Conservation (phyloP, 53 echinoderm and acorn worm species). For the Zoroaster sp. region DNA sequence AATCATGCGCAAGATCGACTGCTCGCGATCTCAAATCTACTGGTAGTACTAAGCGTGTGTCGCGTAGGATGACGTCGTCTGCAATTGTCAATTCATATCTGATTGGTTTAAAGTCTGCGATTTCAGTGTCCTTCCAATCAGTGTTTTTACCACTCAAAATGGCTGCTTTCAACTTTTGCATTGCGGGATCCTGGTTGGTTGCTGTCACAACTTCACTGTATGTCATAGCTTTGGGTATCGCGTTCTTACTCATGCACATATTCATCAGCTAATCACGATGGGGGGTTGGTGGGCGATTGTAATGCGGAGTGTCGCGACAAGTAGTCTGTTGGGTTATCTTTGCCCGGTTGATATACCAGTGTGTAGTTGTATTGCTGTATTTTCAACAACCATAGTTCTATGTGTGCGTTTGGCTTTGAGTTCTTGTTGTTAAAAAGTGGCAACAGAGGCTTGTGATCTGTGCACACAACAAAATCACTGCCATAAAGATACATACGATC, state of each 20-base stretch:
- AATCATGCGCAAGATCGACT: constrained; percentile 51
- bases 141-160: too few relatives aligned
- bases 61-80: constrained; percentile 30
- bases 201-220: too few relatives aligned
- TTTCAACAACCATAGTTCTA: constrained; percentile 62
- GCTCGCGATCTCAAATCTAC: constrained; percentile 9
- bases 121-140: too few relatives aligned
- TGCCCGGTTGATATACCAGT: constrained; percentile 35
- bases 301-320: constrained; percentile 71
- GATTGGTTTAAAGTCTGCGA: too few relatives aligned
- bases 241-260: constrained; percentile 40
- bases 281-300: too few relatives aligned
- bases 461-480: constrained; percentile 50
- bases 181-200: too few relatives aligned
- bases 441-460: constrained; percentile 63
- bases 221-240: too few relatives aligned
- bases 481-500: constrained; percentile 65
- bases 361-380: constrained; percentile 55
- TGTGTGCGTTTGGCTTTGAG: constrained; percentile 46
- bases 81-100: constrained; percentile 56
- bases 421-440: constrained; percentile 46
- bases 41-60: constrained; percentile 54
- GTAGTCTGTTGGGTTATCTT: constrained; percentile 72
- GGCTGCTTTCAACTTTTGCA: too few relatives aligned
- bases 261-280: too few relatives aligned